Evolutionary conservation across 2,797 vertebrate genomes (phyloP), one percentile per base, ranked within the genome.

Genomic region (Dermochelys coriacea): DNA sequence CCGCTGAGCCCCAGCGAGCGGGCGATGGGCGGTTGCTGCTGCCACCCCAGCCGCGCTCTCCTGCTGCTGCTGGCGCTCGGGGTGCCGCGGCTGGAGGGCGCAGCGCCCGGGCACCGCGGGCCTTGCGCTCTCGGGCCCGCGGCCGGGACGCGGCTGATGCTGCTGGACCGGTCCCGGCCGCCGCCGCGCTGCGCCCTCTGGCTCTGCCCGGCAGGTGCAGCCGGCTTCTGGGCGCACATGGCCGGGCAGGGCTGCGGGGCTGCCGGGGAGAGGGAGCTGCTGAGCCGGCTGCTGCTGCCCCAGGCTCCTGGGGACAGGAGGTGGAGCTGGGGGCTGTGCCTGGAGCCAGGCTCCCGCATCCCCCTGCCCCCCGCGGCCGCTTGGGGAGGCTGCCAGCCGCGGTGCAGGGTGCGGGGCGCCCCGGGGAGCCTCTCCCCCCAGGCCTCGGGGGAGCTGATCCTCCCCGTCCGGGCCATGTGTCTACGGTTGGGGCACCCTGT

Each of bases 11-110:
- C 93, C 92, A 49, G 88, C 91, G 94, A 95, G 91, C 94, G 94
- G 97, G 94, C 96, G 97, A 93, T 95, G 97, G 97, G 97, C 96
- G 92, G 94, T 80, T 84, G 45, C 81, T 90, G 89, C 94, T 75
- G 92, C 95, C 82, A 77, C 90, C 91, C 90, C 57, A 87, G 88
- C 88, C 78, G 93, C 97, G 68, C 93, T 45, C n/a, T 95, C 41
- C 74, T 83, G 61, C 71, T 91, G 89, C 80, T 93, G 55, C 77
- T 93, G 68, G 81, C 88, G 82, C 88, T 9, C 51, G 94, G 29
- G 81, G 80, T 86, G 82, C 92, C 95, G 6, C 92, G 96, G 1
- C 86, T 92, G 88, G 89, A 88, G 85, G 85, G 95, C 50, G 93
- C 91, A 78, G 88, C 94, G 45, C 96, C 96, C 75, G 96, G 86